Conservation (phyloP, 2,888 invertebrate species). For the Hermodice carunculata region DNA sequence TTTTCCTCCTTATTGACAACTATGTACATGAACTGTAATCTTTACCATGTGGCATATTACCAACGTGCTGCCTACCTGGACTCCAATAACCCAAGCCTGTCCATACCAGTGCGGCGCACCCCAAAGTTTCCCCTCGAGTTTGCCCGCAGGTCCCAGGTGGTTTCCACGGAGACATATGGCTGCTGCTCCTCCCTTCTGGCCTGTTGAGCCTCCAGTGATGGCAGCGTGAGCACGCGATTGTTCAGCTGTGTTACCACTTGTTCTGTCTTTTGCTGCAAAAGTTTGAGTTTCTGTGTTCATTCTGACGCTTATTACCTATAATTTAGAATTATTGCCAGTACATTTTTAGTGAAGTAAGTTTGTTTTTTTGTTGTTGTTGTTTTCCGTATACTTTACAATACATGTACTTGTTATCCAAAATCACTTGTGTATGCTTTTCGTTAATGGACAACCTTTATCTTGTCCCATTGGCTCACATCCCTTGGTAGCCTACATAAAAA, state of each 20-base stretch:
- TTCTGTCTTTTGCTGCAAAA: slow-evolving; percentile 60
- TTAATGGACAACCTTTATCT: too few species aligned
- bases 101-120: background rate
- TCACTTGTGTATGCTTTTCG: too few species aligned
- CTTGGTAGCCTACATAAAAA: too few species aligned
- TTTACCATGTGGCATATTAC: too few species aligned
- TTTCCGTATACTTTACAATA: too few species aligned
- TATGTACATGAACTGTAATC: too few species aligned
- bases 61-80: background rate
- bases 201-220: slow-evolving; percentile 43
- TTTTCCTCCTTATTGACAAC: too few species aligned
- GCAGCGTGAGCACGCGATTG: slow-evolving; percentile 63
- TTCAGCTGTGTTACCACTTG: slow-evolving; percentile 62
- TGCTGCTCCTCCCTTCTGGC: slow-evolving; percentile 35
- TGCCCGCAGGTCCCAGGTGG: slow-evolving; percentile 50
- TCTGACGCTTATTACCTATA: too few species aligned
- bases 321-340: too few species aligned
- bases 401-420: too few species aligned
- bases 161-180: slow-evolving; percentile 46
- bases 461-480: too few species aligned
- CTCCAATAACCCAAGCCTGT: background rate
- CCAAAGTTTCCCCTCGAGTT: slow-evolving; percentile 21
- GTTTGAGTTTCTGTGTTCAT: too few species aligned
- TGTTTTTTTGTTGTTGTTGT: background rate
- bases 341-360: background rate